Evolutionary conservation across 53 echinoderm and acorn worm genomes (phyloP), one percentile per base, ranked within the genome.

Genomic region (Holothuria scabra): DNA sequence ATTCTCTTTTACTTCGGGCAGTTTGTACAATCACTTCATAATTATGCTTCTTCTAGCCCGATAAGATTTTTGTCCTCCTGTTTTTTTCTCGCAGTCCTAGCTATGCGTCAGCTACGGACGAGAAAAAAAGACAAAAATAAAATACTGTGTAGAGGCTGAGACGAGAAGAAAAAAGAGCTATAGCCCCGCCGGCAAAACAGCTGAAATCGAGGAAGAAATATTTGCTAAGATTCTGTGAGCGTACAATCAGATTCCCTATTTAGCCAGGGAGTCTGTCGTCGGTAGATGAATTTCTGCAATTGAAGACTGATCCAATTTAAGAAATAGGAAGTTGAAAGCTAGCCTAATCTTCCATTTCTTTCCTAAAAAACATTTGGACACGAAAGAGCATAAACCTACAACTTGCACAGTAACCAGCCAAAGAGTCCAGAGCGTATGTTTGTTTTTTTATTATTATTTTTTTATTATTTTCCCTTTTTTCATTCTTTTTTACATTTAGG

Each of bases 21-120:
- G 58, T 78, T 78, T 78, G 78, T 78, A 78, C 78, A 78, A 78
- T 78, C 78, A 78, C 78, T 78, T 78, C 78, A 78, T 78, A 78
- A 78, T 78, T 78, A 78, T 78, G 78, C 78, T 78, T 78, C 78
- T 78, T 56, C 56, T 78, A 72, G 46, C 72, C 72, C 48, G 72
- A 78, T 78, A 78, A 78, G 78, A 58, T 78, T 78, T 78, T 78
- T 28, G 72, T 72, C 72, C 46, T 72, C 46, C 10, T 72, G 44
- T 72, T n/a, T 72, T 72, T 46, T 72, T 34, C 34, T 41, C 72
- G 22, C 24, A 72, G 72, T 72, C 72, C 72, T 72, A 72, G 72
- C 72, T 46, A 72, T 72, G 72, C 72, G 72, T 72, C 72, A 72
- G 72, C 72, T 72, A 46, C 48, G 72, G 72, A 72, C 72, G 72